Evolutionary conservation across 2,113 vertebrate genomes (phyloP).

Genomic region (Carettochelys insculpta): DNA sequence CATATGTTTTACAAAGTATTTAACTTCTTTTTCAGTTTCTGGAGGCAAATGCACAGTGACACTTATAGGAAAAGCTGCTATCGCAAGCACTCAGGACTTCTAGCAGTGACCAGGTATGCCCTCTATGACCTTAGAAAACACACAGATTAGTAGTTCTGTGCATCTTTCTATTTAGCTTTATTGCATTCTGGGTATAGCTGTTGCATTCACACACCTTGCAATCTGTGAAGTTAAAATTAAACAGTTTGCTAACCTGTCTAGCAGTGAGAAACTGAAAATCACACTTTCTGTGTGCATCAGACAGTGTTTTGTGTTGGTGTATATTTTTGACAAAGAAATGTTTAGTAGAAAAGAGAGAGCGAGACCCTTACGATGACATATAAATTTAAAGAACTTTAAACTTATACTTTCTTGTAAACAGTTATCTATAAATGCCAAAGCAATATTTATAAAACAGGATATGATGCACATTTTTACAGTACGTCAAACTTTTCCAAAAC

Average conservation of each 20-base stretch:
- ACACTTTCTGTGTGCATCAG: slow-evolving; percentile 65
- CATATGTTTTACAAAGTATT: background rate
- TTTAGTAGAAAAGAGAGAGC: slow-evolving; percentile 31
- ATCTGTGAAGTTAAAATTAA: slow-evolving; percentile 74
- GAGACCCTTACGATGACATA: slow-evolving; percentile 51
- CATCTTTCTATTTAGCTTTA: slow-evolving; percentile 64
- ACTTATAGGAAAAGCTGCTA: slow-evolving; percentile 48
- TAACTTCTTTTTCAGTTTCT: slow-evolving; percentile 29
- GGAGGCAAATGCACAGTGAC: slow-evolving; percentile 63
- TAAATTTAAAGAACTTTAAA: slow-evolving; percentile 1
- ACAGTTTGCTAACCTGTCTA: slow-evolving; percentile 65
- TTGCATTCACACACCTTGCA: slow-evolving; percentile 64
- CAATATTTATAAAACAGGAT: slow-evolving; percentile 60
- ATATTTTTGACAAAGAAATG: slow-evolving; percentile 55
- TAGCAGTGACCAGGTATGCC: slow-evolving; percentile 43
- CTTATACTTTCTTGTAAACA: slow-evolving; percentile 42
- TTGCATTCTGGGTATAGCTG: slow-evolving; percentile 46
- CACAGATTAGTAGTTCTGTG: slow-evolving; percentile 50
- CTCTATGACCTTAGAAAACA: slow-evolving; percentile 65
- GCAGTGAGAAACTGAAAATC: slow-evolving; percentile 70
- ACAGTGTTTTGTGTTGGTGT: slow-evolving; percentile 67
- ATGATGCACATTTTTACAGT: slow-evolving; percentile 35
- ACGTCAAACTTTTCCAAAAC: slow-evolving; percentile 56
- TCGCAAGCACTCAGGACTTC: slow-evolving; percentile 54
- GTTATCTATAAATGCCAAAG: slow-evolving; percentile 35